Evolutionary conservation across 1,140 invertebrate genomes (phyloP), one percentile per base, ranked within the genome.

Genomic region (Frieseomelitta varia): DNA sequence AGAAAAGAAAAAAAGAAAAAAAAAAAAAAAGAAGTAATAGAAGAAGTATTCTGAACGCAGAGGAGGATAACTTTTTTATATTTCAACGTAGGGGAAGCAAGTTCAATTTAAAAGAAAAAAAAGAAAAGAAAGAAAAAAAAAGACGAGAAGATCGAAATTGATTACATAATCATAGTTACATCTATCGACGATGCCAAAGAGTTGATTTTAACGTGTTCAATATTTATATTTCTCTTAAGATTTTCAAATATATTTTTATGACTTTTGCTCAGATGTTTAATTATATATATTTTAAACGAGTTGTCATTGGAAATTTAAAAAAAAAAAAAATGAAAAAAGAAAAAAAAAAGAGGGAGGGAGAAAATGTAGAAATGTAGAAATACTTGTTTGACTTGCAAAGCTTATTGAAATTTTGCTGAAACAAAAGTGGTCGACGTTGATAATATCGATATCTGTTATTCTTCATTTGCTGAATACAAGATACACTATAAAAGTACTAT

Each of bases 21-120:
- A 65, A 61, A 76, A 82, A 55, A 14, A 14, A n/a, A 47, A 73
- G 10, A 74, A 56, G n/a, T 51, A n/a, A 34, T 63, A 74, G 79
- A 39, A 14, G 8, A 58, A 76, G 1, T 76, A 76, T 56, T 56
- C 53, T 56, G 30, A 68, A 68, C 47, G 53, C 51, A 82, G 58
- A 73, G n/a, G 27, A 71, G n/a, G 47, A 55, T 63, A 69, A 81
- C 68, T 24, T 30, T 61, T 73, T 81, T 58, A 75, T 81, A 81
- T 65, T 81, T 65, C 65, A 65, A 34, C 27, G 15, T 76, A 67
- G 51, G 14, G 4, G 4, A 30, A 74, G 19, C 39, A 39, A 67
- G 10, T 56, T 34, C 19, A n/a, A 71, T 78, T 71, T 55, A 30
- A 24, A 53, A 15, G 51, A 39, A 71, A 51, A n/a, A 8, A 47